Evolutionary conservation across 2,797 vertebrate species (phyloP).

Genomic region (Emys orbicularis): DNA sequence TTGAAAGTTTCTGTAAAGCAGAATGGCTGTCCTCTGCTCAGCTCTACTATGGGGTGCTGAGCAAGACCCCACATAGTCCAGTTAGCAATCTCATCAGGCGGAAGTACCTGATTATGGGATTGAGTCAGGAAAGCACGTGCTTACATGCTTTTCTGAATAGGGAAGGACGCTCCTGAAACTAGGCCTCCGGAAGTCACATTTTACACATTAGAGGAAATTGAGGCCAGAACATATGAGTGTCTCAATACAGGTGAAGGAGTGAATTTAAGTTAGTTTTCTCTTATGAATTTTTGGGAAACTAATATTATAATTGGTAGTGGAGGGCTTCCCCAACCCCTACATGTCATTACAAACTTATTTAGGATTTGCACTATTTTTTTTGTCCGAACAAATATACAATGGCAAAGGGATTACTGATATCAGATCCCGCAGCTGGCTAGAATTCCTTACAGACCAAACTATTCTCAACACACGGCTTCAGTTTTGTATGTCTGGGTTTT

Average conservation of each 20-base stretch:
- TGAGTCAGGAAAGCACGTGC: neutral
- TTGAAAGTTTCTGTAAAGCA: no score
- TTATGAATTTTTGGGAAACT: constrained; percentile 17
- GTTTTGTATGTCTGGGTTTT: neutral
- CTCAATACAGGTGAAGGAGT: neutral
- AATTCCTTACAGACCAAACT: constrained; percentile 51
- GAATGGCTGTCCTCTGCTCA: no score
- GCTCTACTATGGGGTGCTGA: neutral
- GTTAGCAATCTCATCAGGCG: neutral
- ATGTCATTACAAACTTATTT: neutral
- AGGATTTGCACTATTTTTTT: neutral
- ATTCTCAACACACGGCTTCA: constrained; percentile 37
- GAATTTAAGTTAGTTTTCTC: neutral
- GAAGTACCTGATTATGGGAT: neutral
- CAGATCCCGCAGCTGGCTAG: neutral
- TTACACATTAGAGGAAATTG: rapidly evolving
- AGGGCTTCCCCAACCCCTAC: neutral
- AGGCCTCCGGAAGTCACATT: neutral
- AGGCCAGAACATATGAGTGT: neutral
- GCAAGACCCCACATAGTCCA: neutral
- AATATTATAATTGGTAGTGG: neutral
- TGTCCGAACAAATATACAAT: neutral
- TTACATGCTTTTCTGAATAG: neutral
- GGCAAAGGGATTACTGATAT: neutral
- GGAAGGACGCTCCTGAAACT: neutral